Evolutionary conservation across 1,140 invertebrate genomes (phyloP), one percentile per base, ranked within the genome.

Genomic region (Penaeus chinensis): DNA sequence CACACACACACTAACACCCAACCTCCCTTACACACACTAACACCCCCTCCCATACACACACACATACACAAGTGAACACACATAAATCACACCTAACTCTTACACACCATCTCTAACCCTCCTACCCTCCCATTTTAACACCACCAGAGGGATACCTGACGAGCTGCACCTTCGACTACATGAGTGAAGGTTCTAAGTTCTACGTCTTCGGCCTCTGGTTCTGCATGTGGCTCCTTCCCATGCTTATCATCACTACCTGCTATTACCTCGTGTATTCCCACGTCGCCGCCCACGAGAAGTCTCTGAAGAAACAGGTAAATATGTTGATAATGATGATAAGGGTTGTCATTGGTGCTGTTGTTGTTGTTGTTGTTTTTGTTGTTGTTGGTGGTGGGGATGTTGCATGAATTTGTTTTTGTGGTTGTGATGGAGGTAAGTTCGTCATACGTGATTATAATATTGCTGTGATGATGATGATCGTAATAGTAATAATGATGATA

Each of bases 221-320:
- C 61, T 87, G 89, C 79, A 90, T 91, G 32, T 91, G 91, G 84
- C 89, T 91, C 22, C 13, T 91, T 13, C 93, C 93, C 0, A 82
- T 93, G 2, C 97, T 90, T 96, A 20, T 89, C 20, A 89, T 92
- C 74, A 91, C 93, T 32, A 42, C 92, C 24, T 91, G 91, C 87
- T 92, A 91, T 77, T 93, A 27, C 27, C 65, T 69, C 22, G 82
- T 90, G n/a, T 88, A 90, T 86, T 65, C 61, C 97, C 96, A 97
- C 91, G 97, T 98, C 0, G 93, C 96, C 42, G 94, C 94, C 76
- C 97, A 98, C 91, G 97, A 98, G 91, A 96, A 96, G 91, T 95
- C 96, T 19, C 93, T 98, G 42, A 93, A 95, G 78, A 89, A 95
- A 95, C 90, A 95, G 95, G 91, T 93, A 93, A 91, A 91, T 84